phyloP scores from a whole-genome alignment of 2,113 vertebrate species.

The Cacatua alba region DNA sequence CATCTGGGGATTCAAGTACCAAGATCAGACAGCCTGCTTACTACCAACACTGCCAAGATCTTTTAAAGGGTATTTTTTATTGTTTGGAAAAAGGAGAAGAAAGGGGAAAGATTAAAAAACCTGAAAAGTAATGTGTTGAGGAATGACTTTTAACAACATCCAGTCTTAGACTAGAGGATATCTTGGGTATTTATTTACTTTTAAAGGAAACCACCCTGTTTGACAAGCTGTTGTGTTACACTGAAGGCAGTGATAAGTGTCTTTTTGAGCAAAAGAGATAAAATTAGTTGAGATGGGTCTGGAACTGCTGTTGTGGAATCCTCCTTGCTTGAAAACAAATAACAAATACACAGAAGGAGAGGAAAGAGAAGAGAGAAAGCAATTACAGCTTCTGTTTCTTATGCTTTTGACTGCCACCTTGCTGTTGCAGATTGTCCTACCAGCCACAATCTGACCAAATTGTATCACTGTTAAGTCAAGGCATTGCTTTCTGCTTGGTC shows the following conservation, averaged over 20 bases:
- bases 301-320: constrained; percentile 42
- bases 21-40: neutral
- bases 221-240: constrained; percentile 70
- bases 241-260: constrained; percentile 49
- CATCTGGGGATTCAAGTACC: neutral
- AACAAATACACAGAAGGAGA: constrained; percentile 62
- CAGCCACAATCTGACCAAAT: neutral
- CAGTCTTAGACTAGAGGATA: constrained; percentile 32
- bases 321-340: constrained; percentile 62
- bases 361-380: neutral
- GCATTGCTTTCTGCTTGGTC: neutral
- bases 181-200: constrained; percentile 59
- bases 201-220: constrained; percentile 50
- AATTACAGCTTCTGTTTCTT: constrained; percentile 11
- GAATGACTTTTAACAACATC: neutral
- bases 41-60: neutral
- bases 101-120: neutral
- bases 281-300: constrained; percentile 58
- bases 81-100: neutral
- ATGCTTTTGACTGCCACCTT: neutral
- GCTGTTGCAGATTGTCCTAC: neutral
- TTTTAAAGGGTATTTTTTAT: neutral
- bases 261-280: constrained; percentile 50
- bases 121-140: neutral
- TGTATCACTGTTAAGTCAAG: neutral